Percentiles rank a stretch among this genome's conserved stretches.
These are phyloP conservation scores for Acleris cristana DNA, from an alignment of 2,888 invertebrate genomes.

Conservation along the genomic window DNA sequence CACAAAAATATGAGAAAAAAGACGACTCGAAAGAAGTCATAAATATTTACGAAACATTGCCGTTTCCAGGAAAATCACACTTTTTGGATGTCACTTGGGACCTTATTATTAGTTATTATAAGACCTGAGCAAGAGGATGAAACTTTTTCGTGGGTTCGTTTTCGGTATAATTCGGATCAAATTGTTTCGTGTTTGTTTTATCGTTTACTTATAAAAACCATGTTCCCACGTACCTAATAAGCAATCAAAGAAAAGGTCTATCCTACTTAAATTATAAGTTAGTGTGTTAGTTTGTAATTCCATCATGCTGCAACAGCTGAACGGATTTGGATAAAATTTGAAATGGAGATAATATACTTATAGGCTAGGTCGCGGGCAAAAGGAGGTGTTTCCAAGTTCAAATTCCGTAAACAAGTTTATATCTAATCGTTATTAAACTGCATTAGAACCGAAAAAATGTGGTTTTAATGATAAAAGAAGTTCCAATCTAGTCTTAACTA, in stretches of 20 bases:
- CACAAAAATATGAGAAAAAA: not conserved
- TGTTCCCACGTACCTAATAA: conserved; percentile 13
- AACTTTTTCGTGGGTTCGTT: too few relatives aligned
- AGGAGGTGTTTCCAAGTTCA: too few relatives aligned
- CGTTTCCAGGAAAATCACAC: not conserved
- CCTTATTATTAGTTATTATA: not conserved
- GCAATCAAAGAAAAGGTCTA: not conserved
- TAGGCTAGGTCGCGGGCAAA: too few relatives aligned
- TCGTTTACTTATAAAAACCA: not conserved
- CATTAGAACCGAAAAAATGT: too few relatives aligned
- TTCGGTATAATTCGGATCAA: not conserved
- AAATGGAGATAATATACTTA: too few relatives aligned
- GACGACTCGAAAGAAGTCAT: not conserved
- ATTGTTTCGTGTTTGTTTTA: conserved; percentile 2
- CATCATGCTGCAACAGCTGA: too few relatives aligned
- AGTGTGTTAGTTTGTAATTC: too few relatives aligned
- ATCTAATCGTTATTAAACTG: too few relatives aligned
- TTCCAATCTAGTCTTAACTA: too few relatives aligned
- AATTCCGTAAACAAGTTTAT: too few relatives aligned
- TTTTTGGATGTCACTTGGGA: not conserved
- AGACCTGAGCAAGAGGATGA: not conserved
- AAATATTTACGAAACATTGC: not conserved
- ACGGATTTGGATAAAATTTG: too few relatives aligned
- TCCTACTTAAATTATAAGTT: not conserved
- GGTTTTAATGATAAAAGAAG: not conserved